These are phyloP conservation scores for Camptogramma bilineatum DNA, from an alignment of 2,888 invertebrate genomes.

Conservation along the genomic window DNA sequence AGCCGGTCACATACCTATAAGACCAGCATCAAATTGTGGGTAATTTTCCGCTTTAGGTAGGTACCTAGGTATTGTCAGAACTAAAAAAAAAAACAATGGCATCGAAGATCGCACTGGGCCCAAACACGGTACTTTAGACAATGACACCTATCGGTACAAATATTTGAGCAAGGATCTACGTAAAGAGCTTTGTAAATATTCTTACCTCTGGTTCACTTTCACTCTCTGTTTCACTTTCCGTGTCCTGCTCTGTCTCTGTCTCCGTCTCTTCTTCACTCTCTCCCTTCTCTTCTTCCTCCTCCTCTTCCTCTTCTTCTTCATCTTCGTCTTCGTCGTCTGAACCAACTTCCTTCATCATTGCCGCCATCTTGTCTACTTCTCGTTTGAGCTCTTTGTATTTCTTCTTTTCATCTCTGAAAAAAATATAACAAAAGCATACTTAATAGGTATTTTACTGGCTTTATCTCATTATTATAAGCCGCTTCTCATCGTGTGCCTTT, in stretches of 20 bases:
- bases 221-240: constrained; percentile 88
- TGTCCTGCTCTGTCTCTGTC: constrained; percentile 88
- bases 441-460: too few species aligned
- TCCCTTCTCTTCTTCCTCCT: constrained; percentile 86
- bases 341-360: constrained; percentile 92
- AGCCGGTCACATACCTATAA: too few species aligned
- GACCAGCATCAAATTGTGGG: too few species aligned
- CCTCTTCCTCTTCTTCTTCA: constrained; percentile 87
- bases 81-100: too few species aligned
- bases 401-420: constrained; percentile 89
- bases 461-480: too few species aligned
- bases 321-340: constrained; percentile 89
- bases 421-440: not conserved
- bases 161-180: too few species aligned
- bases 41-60: too few species aligned
- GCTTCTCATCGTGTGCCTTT: too few species aligned
- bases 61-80: too few species aligned
- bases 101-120: too few species aligned
- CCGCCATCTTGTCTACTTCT: constrained; percentile 96
- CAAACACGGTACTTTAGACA: too few species aligned
- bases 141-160: not conserved
- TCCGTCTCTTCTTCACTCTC: constrained; percentile 85
- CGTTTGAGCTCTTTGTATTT: constrained; percentile 93
- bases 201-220: constrained; percentile 88
- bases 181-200: too few species aligned